phyloP scores from a whole-genome alignment of 2,797 vertebrate species.

The Peromyscus attwateri region DNA sequence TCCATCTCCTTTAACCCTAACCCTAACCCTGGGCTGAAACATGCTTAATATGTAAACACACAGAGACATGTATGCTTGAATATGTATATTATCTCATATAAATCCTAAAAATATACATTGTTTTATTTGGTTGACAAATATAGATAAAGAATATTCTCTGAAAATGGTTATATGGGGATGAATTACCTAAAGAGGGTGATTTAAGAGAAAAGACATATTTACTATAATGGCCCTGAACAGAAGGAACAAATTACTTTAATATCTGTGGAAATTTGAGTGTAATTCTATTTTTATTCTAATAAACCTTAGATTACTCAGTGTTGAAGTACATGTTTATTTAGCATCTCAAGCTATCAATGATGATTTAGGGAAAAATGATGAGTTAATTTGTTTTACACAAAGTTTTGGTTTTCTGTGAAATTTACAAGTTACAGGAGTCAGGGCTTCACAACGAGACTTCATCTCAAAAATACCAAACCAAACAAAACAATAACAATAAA shows the following conservation, averaged over 20 bases:
- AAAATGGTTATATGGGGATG: background rate
- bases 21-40: too few species aligned
- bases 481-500: background rate
- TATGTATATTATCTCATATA: background rate
- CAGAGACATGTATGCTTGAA: background rate
- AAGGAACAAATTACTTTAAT: background rate
- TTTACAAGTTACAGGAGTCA: background rate
- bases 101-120: background rate
- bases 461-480: background rate
- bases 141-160: background rate
- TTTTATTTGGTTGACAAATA: slow-evolving; percentile 38
- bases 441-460: background rate
- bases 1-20: background rate
- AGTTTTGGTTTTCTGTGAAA: background rate
- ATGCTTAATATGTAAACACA: background rate
- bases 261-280: background rate
- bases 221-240: background rate
- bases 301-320: background rate
- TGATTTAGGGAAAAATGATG: background rate
- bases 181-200: slow-evolving; percentile 12
- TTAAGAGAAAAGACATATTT: background rate
- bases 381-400: background rate
- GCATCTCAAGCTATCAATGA: background rate
- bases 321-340: background rate
- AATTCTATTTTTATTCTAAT: too few species aligned